Percentiles rank a stretch among this genome's conserved stretches.
phyloP scores from a whole-genome alignment of 2,888 invertebrate genomes.

The Gerris lacustris region DNA sequence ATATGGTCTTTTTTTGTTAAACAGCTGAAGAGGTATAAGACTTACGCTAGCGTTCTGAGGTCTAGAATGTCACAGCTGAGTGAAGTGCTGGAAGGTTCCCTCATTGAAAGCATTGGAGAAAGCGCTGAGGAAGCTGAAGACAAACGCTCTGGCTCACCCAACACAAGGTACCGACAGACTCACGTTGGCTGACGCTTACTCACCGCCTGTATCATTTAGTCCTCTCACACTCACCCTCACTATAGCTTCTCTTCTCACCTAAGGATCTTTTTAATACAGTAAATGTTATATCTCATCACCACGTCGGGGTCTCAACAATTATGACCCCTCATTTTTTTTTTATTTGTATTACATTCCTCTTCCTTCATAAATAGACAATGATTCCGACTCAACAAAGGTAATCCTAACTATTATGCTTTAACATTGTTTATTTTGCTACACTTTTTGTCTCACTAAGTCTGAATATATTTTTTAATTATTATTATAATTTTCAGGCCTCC shows the following conservation, averaged over 20 bases:
- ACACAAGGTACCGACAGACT: constrained; percentile 39
- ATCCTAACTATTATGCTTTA: no score
- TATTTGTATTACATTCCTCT: no score
- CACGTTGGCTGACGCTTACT: constrained; percentile 68
- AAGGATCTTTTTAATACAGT: not conserved
- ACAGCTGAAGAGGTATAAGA: constrained; percentile 70
- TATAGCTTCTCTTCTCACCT: not conserved
- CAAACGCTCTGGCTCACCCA: constrained; percentile 33
- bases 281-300: no score
- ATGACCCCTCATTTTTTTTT: no score
- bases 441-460: no score
- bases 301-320: no score
- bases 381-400: no score
- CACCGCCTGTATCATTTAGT: constrained; percentile 65
- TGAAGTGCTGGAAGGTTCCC: constrained; percentile 41
- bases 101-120: constrained; percentile 47
- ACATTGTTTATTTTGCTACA: no score
- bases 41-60: constrained; percentile 63
- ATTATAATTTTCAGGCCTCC: no score
- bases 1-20: constrained; percentile 30
- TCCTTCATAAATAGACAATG: no score
- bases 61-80: constrained; percentile 50
- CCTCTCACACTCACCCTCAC: not conserved
- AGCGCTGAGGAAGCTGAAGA: constrained; percentile 33
- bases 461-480: no score